These are phyloP conservation scores for Drosophila elegans DNA, from an alignment of 1,140 invertebrate species.

Conservation along the genomic window DNA sequence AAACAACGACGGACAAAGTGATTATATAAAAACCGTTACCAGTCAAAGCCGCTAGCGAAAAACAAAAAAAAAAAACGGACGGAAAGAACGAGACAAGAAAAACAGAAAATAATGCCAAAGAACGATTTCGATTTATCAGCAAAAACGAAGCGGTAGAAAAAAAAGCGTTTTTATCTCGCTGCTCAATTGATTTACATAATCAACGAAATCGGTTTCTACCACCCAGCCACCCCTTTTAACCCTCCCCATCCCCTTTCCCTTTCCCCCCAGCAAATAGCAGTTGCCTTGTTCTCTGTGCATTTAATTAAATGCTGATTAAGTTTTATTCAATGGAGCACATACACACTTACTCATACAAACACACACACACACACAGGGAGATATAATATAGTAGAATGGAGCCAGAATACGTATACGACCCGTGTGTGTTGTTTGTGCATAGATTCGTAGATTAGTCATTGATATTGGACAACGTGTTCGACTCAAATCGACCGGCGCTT, in stretches of 20 bases:
- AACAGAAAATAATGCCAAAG: slow-evolving; percentile 65
- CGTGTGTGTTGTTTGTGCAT: slow-evolving; percentile 14
- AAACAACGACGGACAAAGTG: slow-evolving; percentile 53
- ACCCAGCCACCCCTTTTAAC: slow-evolving; percentile 2
- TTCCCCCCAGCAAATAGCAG: background rate
- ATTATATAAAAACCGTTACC: slow-evolving; percentile 62
- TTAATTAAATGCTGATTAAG: slow-evolving; percentile 82
- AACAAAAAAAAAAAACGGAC: slow-evolving; percentile 32
- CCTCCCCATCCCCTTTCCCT: background rate
- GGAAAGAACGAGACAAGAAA: slow-evolving; percentile 33
- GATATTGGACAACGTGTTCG: slow-evolving; percentile 68
- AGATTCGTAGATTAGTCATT: slow-evolving; percentile 70
- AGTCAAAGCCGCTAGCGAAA: slow-evolving; percentile 44
- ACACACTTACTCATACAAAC: slow-evolving; percentile 11
- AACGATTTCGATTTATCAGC: slow-evolving; percentile 78
- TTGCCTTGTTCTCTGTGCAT: slow-evolving; percentile 61
- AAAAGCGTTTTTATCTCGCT: slow-evolving; percentile 69
- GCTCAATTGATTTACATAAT: slow-evolving; percentile 80
- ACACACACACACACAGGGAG: background rate
- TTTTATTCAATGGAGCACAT: slow-evolving; percentile 77
- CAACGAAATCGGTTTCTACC: slow-evolving; percentile 67
- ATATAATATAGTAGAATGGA: slow-evolving; percentile 40
- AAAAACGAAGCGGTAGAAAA: slow-evolving; percentile 39
- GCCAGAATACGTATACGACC: slow-evolving; percentile 15
- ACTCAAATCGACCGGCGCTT: slow-evolving; percentile 44